Percentiles rank a stretch among this genome's conserved stretches.
phyloP scores from a whole-genome alignment of 2,888 invertebrate species.

The Punctoribates punctum region DNA sequence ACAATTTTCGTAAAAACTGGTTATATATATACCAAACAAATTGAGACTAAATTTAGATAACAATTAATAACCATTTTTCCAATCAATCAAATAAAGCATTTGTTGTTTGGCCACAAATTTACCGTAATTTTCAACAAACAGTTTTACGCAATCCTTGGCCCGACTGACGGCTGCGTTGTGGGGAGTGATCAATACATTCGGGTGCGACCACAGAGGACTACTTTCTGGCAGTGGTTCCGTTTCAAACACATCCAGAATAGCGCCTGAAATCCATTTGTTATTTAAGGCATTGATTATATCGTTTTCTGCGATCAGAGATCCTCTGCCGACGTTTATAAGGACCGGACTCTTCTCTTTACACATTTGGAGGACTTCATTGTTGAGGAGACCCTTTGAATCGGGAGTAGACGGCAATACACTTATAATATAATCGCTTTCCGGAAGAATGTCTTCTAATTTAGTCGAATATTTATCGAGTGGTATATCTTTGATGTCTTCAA shows the following conservation, averaged over 20 bases:
- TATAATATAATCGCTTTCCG: conserved; percentile 59
- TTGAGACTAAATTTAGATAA: not conserved
- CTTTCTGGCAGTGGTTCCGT: conserved; percentile 58
- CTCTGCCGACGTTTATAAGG: conserved; percentile 62
- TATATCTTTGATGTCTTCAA: not conserved
- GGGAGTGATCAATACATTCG: conserved; percentile 57
- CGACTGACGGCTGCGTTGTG: conserved; percentile 56
- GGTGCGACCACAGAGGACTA: conserved; percentile 58
- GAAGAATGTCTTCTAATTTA: conserved; percentile 53
- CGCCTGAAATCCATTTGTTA: conserved; percentile 58
- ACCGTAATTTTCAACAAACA: conserved; percentile 56
- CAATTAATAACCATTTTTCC: conserved; percentile 55
- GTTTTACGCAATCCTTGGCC: conserved; percentile 55
- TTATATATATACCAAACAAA: too few species aligned
- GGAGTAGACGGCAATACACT: conserved; percentile 59
- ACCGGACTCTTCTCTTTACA: conserved; percentile 55
- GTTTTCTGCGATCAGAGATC: conserved; percentile 58
- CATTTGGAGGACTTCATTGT: conserved; percentile 56
- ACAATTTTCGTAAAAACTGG: too few species aligned
- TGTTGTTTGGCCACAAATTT: conserved; percentile 53
- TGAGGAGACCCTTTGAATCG: conserved; percentile 57
- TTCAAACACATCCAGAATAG: conserved; percentile 60
- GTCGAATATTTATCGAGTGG: conserved; percentile 28
- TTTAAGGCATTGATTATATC: conserved; percentile 58
- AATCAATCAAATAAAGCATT: conserved; percentile 54